Conservation (phyloP, 2,113 vertebrate genomes). For the Catagonus wagneri region DNA sequence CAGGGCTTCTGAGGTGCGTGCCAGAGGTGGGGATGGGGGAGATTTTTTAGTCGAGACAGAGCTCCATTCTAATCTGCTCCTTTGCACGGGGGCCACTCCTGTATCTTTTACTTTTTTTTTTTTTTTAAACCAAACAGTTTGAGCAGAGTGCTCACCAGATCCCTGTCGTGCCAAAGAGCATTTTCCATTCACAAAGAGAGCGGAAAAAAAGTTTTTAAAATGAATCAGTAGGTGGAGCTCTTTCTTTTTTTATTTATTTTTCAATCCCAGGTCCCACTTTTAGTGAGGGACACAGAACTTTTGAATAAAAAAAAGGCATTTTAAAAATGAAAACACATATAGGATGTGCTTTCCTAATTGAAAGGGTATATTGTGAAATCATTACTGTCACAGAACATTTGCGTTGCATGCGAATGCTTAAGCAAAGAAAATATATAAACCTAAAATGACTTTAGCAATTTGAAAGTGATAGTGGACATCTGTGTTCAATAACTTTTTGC, state of each 20-base stretch:
- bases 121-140: constrained; percentile 32
- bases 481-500: constrained; percentile 89
- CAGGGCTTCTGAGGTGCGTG: constrained; percentile 63
- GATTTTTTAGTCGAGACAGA: constrained; percentile 50
- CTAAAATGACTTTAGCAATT: constrained; percentile 87
- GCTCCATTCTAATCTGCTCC: constrained; percentile 59
- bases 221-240: constrained; percentile 84
- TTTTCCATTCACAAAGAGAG: constrained; percentile 56
- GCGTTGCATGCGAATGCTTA: constrained; percentile 80
- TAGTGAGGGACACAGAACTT: constrained; percentile 41
- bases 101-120: background rate
- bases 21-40: background rate
- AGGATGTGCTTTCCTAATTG: constrained; percentile 85
- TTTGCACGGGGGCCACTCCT: background rate
- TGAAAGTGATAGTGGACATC: constrained; percentile 89
- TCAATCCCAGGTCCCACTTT: constrained; percentile 50
- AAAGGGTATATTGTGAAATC: constrained; percentile 88
- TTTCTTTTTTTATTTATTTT: constrained; percentile 82
- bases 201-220: constrained; percentile 52
- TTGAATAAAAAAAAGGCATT: constrained; percentile 59
- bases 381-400: constrained; percentile 88
- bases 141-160: constrained; percentile 52
- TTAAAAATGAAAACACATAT: constrained; percentile 86
- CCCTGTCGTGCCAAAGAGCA: constrained; percentile 38
- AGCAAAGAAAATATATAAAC: constrained; percentile 88